Evolutionary conservation across 2,888 invertebrate species (phyloP), one percentile per base, ranked within the genome.

Genomic region (Ormyrus nitidulus): DNA sequence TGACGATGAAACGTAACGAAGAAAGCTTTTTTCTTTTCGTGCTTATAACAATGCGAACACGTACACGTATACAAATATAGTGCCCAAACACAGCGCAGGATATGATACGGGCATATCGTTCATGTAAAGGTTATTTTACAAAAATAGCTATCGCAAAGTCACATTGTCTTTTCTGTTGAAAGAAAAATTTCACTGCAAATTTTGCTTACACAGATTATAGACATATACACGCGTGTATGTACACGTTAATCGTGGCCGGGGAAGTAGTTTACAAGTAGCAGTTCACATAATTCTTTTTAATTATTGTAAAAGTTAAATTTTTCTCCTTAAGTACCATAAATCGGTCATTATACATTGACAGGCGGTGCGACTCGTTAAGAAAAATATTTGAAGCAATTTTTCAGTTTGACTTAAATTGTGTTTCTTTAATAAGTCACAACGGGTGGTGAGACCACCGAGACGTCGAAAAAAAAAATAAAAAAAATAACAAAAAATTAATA

Each of bases 111-210:
- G 65, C 72, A 73, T 69, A 79, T 73, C 77, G 53, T 77, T 75
- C 56, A 79, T 79, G 79, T 81, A 79, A 81, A 79, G 69, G 51
- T 80, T 80, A 77, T 80, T 80, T 80, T 82, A 82, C 82, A 82
- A 82, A 82, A 82, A 82, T 82, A 82, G 78, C 78, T 82, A 80
- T 82, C 76, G 80, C 76, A 82, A 80, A 70, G 72, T 82, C 66
- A 73, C 70, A 68, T 75, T 65, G 76, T 69, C 10, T 58, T 72
- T 59, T 46, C 49, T 9, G 51, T 64, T 51, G 4, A 77, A 79
- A 77, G 73, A 77, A 82, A 81, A 79, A 66, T 13, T 82, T 77
- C 61, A 75, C 77, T 80, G 82, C 78, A 58, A 73, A 69, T 76
- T 76, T 81, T 75, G 75, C 69, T n/a, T 73, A 81, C 76, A 79